Evolutionary conservation across 2,888 invertebrate species (phyloP).

Genomic region (Papilio gigon): DNA sequence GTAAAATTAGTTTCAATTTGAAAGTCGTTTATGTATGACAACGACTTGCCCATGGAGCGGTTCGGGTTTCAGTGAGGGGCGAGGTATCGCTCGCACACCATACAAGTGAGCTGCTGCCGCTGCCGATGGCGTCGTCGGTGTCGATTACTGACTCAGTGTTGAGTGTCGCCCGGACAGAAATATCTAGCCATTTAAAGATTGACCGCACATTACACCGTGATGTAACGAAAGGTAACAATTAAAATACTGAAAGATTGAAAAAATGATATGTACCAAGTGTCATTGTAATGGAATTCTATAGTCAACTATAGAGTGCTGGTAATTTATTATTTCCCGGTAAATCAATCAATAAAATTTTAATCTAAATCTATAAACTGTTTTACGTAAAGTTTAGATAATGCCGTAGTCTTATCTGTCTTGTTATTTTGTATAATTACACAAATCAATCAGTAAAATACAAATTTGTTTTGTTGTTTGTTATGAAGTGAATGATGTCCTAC

Average conservation of each 20-base stretch:
- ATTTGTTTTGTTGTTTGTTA: conserved; percentile 6
- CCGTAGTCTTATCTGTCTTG: not conserved
- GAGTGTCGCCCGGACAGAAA: conserved; percentile 69
- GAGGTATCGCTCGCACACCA: conserved; percentile 64
- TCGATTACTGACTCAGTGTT: conserved; percentile 65
- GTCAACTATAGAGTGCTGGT: too few species aligned
- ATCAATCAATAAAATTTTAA: not conserved
- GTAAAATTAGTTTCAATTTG: conserved; percentile 1
- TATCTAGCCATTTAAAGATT: conserved; percentile 67
- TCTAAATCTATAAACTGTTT: not conserved
- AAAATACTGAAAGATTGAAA: too few species aligned
- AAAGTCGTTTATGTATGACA: conserved; percentile 19
- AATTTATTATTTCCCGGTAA: conserved; percentile 2
- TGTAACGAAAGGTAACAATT: not conserved
- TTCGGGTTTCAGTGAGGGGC: conserved; percentile 58
- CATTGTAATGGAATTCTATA: too few species aligned
- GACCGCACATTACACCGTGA: conserved; percentile 51
- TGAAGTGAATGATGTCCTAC: conserved; percentile 7
- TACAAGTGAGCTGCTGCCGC: conserved; percentile 59
- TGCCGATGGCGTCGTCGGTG: conserved; percentile 47
- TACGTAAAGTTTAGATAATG: not conserved
- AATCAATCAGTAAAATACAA: not conserved
- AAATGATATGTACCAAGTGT: too few species aligned
- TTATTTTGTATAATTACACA: not conserved
- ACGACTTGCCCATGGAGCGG: conserved; percentile 37